Conservation (phyloP, 2,888 invertebrate species). For the Phasia obesa region DNA sequence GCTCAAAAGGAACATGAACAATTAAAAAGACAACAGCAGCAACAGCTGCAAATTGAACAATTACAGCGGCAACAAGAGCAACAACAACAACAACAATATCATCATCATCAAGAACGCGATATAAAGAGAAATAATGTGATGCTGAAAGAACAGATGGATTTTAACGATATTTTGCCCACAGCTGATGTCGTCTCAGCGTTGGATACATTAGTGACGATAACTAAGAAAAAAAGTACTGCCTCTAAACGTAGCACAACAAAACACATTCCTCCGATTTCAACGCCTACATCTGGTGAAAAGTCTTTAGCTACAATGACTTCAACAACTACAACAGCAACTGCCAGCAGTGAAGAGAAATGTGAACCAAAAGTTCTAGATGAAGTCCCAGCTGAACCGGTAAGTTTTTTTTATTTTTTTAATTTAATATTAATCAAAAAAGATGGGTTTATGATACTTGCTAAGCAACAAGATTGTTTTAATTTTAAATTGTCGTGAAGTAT, state of each 20-base stretch:
- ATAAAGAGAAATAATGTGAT: constrained; percentile 41
- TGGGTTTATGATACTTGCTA: too few relatives aligned
- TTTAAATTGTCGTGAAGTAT: too few relatives aligned
- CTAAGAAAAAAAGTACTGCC: constrained; percentile 68
- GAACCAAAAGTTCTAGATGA: constrained; percentile 81
- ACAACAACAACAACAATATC: constrained; percentile 45
- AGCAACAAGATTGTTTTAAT: too few relatives aligned
- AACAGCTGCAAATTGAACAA: constrained; percentile 34
- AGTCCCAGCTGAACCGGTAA: constrained; percentile 82
- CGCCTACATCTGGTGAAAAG: constrained; percentile 48
- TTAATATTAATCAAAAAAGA: too few relatives aligned
- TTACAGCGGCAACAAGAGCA: constrained; percentile 38
- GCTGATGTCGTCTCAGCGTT: constrained; percentile 73
- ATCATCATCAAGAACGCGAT: constrained; percentile 69
- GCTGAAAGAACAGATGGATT: constrained; percentile 70
- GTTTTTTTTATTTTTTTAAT: constrained; percentile 67
- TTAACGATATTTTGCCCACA: constrained; percentile 75
- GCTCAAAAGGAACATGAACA: constrained; percentile 75
- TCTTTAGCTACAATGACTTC: constrained; percentile 58
- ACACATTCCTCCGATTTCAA: constrained; percentile 62
- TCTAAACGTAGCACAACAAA: constrained; percentile 75
- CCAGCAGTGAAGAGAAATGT: constrained; percentile 77
- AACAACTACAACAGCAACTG: constrained; percentile 56
- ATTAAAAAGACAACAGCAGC: constrained; percentile 60
- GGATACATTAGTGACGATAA: constrained; percentile 54